Evolutionary conservation across 1,140 invertebrate species (phyloP).

Genomic region (Ceratina calcarata): DNA sequence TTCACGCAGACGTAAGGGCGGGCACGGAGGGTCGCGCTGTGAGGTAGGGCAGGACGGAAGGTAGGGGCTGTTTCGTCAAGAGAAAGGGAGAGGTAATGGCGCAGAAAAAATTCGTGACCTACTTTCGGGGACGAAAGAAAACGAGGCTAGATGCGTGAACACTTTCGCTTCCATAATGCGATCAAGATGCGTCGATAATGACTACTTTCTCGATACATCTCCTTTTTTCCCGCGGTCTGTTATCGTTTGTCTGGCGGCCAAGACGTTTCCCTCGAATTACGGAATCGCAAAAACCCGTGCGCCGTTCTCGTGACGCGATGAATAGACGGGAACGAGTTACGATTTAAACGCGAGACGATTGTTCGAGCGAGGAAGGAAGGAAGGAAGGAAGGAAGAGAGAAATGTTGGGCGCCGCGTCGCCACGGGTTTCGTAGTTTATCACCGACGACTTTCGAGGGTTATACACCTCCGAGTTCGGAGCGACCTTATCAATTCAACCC

Average conservation of each 20-base stretch:
- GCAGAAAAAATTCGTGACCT: conserved; percentile 66
- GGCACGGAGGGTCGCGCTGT: conserved; percentile 51
- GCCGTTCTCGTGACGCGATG: too few relatives aligned
- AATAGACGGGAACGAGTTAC: not conserved
- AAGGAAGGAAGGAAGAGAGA: too few relatives aligned
- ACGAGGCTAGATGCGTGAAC: conserved; percentile 22
- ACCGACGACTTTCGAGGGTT: conserved; percentile 66
- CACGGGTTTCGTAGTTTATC: conserved; percentile 54
- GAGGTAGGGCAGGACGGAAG: conserved; percentile 70
- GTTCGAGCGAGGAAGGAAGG: too few relatives aligned
- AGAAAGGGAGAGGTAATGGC: conserved; percentile 47
- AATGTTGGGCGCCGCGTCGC: conserved; percentile 5
- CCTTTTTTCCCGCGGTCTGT: not conserved
- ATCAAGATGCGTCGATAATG: conserved; percentile 38
- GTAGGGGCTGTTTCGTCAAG: conserved; percentile 46
- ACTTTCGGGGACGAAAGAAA: conserved; percentile 56
- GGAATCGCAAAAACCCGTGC: not conserved
- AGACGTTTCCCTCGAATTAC: not conserved
- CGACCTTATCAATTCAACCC: conserved; percentile 73
- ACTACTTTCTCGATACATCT: conserved; percentile 22
- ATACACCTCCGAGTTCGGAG: conserved; percentile 70
- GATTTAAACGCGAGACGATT: not conserved
- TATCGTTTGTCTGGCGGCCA: not conserved
- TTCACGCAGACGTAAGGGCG: conserved; percentile 33
- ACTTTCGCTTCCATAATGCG: conserved; percentile 25